Percentiles rank a stretch among this genome's conserved stretches.
phyloP scores from a whole-genome alignment of 2,113 vertebrate genomes.

The Acinonyx jubatus region DNA sequence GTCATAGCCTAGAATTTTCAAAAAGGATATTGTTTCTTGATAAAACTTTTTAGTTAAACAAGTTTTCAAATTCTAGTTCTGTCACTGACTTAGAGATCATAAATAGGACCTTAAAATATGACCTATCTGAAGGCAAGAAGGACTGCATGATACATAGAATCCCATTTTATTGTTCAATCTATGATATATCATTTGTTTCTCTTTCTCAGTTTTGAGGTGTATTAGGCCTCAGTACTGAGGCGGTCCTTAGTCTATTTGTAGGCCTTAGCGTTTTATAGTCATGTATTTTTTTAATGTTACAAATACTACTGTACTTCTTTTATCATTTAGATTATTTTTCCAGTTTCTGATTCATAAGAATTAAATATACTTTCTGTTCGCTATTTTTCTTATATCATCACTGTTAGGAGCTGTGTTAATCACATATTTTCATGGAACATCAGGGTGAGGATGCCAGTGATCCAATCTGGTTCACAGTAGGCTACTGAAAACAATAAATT shows the following conservation, averaged over 20 bases:
- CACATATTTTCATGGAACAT: conserved; percentile 15
- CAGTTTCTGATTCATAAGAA: not conserved
- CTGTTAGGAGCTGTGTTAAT: not conserved
- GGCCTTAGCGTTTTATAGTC: not conserved
- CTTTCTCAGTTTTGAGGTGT: not conserved
- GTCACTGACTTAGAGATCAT: not conserved
- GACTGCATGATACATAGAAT: not conserved
- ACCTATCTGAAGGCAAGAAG: not conserved
- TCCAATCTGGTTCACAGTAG: not conserved
- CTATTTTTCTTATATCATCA: not conserved
- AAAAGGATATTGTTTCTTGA: not conserved
- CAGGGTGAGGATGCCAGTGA: not conserved
- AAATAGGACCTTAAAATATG: not conserved
- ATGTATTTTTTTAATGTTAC: not conserved
- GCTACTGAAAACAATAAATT: not conserved
- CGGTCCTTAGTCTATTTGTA: not conserved
- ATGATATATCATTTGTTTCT: not conserved
- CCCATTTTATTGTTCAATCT: not conserved
- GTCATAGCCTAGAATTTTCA: not conserved
- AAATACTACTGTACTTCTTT: not conserved
- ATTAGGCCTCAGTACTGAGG: not conserved
- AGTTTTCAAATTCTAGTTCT: not conserved
- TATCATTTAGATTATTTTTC: not conserved
- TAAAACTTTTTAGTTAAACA: not conserved
- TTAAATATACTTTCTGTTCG: not conserved